Conservation (phyloP, 2,888 invertebrate genomes). For the Erpobdella octoculata region DNA sequence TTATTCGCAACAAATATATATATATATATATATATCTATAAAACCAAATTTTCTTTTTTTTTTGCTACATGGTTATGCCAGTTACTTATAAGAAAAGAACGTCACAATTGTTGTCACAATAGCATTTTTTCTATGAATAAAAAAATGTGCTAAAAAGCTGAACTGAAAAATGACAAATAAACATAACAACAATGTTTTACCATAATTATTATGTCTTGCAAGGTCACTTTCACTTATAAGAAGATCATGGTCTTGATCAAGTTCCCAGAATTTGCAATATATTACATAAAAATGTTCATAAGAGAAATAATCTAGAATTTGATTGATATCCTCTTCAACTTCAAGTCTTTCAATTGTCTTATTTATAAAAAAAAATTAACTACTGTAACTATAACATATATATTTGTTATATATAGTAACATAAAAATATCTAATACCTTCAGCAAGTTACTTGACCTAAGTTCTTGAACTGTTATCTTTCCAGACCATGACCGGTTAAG, state of each 20-base stretch:
- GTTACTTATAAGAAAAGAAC: no score
- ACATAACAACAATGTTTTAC: constrained; percentile 55
- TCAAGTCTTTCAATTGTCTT: constrained; percentile 67
- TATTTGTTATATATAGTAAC: neutral
- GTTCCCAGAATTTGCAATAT: constrained; percentile 99
- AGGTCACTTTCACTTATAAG: constrained; percentile 88
- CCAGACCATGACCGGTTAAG: constrained; percentile 96
- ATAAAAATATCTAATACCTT: constrained; percentile 40
- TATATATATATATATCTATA: no score
- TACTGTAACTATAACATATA: neutral
- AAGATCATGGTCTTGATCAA: constrained; percentile 94
- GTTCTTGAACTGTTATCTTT: constrained; percentile 75
- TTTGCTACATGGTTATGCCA: no score
- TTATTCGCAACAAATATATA: no score
- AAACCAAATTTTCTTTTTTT: no score
- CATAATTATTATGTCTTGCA: constrained; percentile 87
- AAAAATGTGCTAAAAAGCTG: neutral
- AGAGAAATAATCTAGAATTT: constrained; percentile 68
- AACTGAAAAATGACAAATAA: neutral
- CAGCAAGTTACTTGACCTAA: constrained; percentile 81
- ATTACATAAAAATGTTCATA: constrained; percentile 99
- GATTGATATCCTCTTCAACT: constrained; percentile 93
- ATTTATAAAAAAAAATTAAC: constrained; percentile 49
- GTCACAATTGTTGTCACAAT: neutral
- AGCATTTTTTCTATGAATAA: neutral